Evolutionary conservation across 2,888 invertebrate species (phyloP), one percentile per base, ranked within the genome.

Genomic region (Euplagia quadripunctaria): DNA sequence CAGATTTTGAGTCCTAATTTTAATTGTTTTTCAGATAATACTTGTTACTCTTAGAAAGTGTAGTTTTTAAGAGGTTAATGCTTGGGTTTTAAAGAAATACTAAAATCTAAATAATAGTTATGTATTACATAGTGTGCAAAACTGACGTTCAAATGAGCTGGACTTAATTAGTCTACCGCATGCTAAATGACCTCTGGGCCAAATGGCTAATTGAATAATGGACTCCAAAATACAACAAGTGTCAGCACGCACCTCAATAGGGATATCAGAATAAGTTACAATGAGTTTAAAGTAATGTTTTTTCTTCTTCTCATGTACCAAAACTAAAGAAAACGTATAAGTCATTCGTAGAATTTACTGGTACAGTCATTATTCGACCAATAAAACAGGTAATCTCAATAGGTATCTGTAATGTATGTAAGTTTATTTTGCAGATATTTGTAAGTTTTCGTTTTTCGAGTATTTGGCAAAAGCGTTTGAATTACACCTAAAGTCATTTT

Each of bases 141-240:
- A 42, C 1, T 55, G n/a, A 49, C 49, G 20, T 20, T 16, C 31
- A 51, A 66, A 49, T 43, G 68, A 42, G 52, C 52, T 4, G 11
- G 16, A 61, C 5, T 1, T 58, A 68, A 68, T 68, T 68, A 68
- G 46, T 46, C 61, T 3, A 8, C 58, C 14, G 46, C 43, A 16
- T 68, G 17, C 43, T 4, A 8, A 16, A 31, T 43, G 67, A 68
- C 68, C 58, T 68, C 43, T 61, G 61, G 31, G 20, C 46, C 46
- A 46, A 68, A 58, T 46, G 42, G 31, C 9, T 68, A 68, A 61
- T 46, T 68, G 58, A 20, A 14, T 16, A 58, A 58, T 46, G 58
- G 20, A 43, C 20, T 51, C 67, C 42, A 55, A 4, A 55, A n/a
- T 55, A n/a, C 42, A 43, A 46, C 46, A 65, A 20, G 46, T 64